Evolutionary conservation across 1,140 invertebrate genomes (phyloP), one percentile per base, ranked within the genome.

Genomic region (Ditylenchus dipsaci): DNA sequence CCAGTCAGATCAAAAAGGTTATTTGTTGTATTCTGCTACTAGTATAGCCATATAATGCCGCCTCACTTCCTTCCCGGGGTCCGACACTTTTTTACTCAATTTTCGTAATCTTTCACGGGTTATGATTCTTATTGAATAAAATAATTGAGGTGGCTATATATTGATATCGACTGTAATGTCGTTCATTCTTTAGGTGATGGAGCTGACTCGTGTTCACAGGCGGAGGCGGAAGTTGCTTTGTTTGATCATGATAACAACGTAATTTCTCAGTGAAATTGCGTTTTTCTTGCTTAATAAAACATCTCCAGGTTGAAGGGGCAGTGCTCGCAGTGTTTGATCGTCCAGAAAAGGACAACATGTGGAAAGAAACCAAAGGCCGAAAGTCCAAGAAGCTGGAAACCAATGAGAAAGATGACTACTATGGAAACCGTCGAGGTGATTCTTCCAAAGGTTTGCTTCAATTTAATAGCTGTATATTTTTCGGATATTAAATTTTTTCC

Each of bases 281-380:
- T 38, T 5, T 38, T 11, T 38, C 33, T 38, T 38, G 11, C 33
- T 38, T 3, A 38, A 38, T 38, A 11, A 5, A 5, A 5, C 11
- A 5, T 38, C 11, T 11, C 11, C 3, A 38, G 33, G 33, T 38
- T 3, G 33, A 38, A 11, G 33, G 29, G 53, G 53, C 53, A 5
- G 59, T 26, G 29, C 27, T 21, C 8, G 59, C 59, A 19, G 38
- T 61, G n/a, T 30, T 61, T 27, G 29, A 21, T 21, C 59, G n/a
- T 21, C 19, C 29, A n/a, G 59, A 61, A 17, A 53, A 53, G n/a
- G 59, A 21, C 19, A 61, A 30, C 59, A 5, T 30, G 59, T 61
- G 59, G 59, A 61, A 61, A n/a, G 59, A 61, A 43, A 61, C n/a
- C 38, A 61, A 61, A 43, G 49, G 49, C 15, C 49, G 49, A 3